Conservation (phyloP, 30 jellyfish, hydroid and myxozoan species). For the Rhopilema esculentum region DNA sequence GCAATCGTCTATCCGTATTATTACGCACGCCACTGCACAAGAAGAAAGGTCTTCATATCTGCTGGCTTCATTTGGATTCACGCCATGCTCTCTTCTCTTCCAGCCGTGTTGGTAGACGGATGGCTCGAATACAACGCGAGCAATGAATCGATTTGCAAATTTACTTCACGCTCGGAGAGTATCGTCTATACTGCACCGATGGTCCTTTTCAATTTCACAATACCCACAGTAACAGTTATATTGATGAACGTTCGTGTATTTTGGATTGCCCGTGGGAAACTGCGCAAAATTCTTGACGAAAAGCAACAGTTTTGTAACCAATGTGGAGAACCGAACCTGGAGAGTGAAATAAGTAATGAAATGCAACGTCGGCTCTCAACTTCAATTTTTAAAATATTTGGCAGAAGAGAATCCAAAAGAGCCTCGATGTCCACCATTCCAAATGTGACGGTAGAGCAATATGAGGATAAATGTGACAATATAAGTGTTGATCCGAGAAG, state of each 20-base stretch:
- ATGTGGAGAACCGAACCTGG: conserved; percentile 24
- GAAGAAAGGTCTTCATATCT: conserved; percentile 18
- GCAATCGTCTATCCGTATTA: conserved; percentile 64
- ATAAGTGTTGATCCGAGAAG: background rate
- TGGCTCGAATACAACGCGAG: conserved; percentile 61
- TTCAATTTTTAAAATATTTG: background rate
- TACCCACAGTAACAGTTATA: conserved; percentile 47
- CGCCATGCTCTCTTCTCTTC: conserved; percentile 65
- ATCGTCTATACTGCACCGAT: conserved; percentile 58
- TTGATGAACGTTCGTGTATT: conserved; percentile 59
- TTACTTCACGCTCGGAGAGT: conserved; percentile 54
- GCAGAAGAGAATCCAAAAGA: background rate
- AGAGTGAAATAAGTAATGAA: background rate
- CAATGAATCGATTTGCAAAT: conserved; percentile 55
- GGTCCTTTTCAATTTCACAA: conserved; percentile 44
- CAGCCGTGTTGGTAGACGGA: conserved; percentile 64
- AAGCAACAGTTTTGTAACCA: conserved; percentile 21
- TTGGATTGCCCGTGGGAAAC: conserved; percentile 52
- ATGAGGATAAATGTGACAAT: background rate
- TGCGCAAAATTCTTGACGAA: conserved; percentile 19
- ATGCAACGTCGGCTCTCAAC: background rate
- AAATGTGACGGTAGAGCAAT: background rate
- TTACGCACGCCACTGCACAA: conserved; percentile 31
- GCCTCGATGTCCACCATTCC: background rate
- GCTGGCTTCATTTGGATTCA: conserved; percentile 42